phyloP scores from a whole-genome alignment of 1,140 invertebrate species.

The Macrostomum lignano region DNA sequence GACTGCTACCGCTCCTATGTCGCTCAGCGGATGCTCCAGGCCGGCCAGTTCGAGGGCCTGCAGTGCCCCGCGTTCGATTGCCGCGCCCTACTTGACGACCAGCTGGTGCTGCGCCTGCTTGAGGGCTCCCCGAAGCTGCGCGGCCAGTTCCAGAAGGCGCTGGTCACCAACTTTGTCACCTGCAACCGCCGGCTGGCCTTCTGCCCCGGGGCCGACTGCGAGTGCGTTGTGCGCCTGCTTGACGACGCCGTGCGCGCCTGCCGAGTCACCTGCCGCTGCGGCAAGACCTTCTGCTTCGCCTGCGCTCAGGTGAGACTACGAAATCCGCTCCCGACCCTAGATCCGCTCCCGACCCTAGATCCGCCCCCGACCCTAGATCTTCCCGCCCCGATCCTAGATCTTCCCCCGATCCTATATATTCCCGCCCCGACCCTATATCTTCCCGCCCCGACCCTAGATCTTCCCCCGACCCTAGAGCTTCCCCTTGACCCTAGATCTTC shows the following conservation, averaged over 20 bases:
- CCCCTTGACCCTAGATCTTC: too few relatives aligned
- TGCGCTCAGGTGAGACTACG: too few relatives aligned
- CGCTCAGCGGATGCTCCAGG: conserved; percentile 28
- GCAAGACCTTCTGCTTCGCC: conserved; percentile 36
- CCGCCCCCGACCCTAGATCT: too few relatives aligned
- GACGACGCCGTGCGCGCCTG: too few relatives aligned
- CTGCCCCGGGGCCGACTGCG: conserved; percentile 90
- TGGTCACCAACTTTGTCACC: conserved; percentile 95
- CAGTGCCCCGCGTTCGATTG: conserved; percentile 54
- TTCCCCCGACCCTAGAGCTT: too few relatives aligned
- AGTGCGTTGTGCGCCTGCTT: conserved; percentile 79
- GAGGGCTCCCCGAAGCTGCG: background rate
- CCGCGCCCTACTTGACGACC: conserved; percentile 74
- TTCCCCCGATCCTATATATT: too few relatives aligned
- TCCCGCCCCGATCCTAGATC: too few relatives aligned
- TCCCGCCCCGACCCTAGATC: too few relatives aligned
- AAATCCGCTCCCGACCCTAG: too few relatives aligned
- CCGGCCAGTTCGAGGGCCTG: conserved; percentile 39
- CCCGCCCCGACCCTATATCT: too few relatives aligned
- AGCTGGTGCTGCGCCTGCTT: conserved; percentile 51
- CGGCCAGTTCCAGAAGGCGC: background rate
- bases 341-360: too few relatives aligned
- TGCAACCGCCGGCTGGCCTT: conserved; percentile 76
- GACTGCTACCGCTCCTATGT: conserved; percentile 84
- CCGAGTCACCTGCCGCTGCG: too few relatives aligned